These are phyloP conservation scores for Dendrolimus pini DNA, from an alignment of 2,888 invertebrate species.

Conservation along the genomic window DNA sequence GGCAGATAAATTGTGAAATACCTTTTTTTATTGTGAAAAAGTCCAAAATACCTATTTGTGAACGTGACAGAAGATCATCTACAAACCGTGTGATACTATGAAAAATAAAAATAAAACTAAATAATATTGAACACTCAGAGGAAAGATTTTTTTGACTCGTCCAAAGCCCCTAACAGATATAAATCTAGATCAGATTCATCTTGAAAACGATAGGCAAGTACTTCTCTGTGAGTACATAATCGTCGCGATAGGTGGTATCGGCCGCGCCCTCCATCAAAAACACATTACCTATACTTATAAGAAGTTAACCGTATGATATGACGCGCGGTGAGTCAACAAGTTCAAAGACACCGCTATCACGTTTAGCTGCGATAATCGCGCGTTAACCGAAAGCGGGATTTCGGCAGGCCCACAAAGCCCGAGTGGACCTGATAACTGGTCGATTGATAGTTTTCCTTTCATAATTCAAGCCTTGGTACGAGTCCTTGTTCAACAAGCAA, in stretches of 20 bases:
- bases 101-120: too few relatives aligned
- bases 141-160: too few relatives aligned
- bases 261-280: constrained; percentile 67
- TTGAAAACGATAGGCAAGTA: constrained; percentile 21
- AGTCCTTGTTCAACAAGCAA: constrained; percentile 55
- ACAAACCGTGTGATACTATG: too few relatives aligned
- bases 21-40: too few relatives aligned
- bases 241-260: constrained; percentile 34
- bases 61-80: too few relatives aligned
- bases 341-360: constrained; percentile 69
- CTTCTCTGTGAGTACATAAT: constrained; percentile 31
- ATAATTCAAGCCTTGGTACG: constrained; percentile 31
- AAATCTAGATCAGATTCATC: constrained; percentile 22
- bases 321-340: constrained; percentile 49
- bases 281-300: constrained; percentile 59
- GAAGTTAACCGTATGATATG: constrained; percentile 54
- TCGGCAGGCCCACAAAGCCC: constrained; percentile 69
- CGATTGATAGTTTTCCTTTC: constrained; percentile 69
- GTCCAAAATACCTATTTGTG: too few relatives aligned
- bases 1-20: too few relatives aligned
- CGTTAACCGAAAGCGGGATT: constrained; percentile 65
- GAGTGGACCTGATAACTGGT: constrained; percentile 45
- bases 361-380: constrained; percentile 48
- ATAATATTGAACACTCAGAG: too few relatives aligned
- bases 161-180: not conserved